Conservation (phyloP, 37 sponge, comb jelly and placozoan genomes). For the Agelas oroides region DNA sequence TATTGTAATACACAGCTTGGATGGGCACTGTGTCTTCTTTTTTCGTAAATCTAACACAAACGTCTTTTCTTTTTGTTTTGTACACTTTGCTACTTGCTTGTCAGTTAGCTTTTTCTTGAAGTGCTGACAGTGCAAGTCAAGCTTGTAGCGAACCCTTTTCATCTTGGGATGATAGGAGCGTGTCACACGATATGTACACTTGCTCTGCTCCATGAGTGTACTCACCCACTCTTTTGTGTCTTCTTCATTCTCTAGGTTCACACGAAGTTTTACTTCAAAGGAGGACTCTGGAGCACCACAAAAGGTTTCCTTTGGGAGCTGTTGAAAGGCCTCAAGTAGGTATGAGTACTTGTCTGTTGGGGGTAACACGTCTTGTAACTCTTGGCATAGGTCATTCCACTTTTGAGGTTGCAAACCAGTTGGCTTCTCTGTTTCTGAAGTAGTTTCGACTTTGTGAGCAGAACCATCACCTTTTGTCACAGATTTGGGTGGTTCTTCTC, state of each 20-base stretch:
- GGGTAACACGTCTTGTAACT: conserved; percentile 7
- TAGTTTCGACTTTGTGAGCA: too few relatives aligned
- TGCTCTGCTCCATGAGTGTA: conserved; percentile 11
- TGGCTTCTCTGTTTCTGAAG: too few relatives aligned
- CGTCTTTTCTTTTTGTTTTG: too few relatives aligned
- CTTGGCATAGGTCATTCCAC: not conserved
- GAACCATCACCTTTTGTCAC: too few relatives aligned
- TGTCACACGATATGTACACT: conserved; percentile 32
- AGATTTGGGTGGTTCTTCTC: too few relatives aligned
- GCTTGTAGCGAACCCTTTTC: conserved; percentile 25
- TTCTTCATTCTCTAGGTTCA: conserved; percentile 19
- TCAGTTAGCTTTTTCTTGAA: too few relatives aligned
- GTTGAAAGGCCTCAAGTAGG: conserved; percentile 1
- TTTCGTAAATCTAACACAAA: too few relatives aligned
- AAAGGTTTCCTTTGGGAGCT: conserved; percentile 2
- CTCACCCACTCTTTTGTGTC: conserved; percentile 15
- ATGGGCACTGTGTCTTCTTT: too few relatives aligned
- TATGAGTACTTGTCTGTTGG: not conserved
- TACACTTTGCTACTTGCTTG: too few relatives aligned
- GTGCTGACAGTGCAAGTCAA: conserved; percentile 30
- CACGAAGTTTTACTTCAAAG: conserved; percentile 1
- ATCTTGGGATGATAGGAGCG: not conserved
- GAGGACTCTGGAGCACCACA: conserved; percentile 15
- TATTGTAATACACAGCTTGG: too few relatives aligned
- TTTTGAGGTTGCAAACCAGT: too few relatives aligned